Percentiles rank a stretch among this genome's conserved stretches.
phyloP scores from a whole-genome alignment of 1,140 invertebrate genomes.

The Ptiloglossa arizonensis region DNA sequence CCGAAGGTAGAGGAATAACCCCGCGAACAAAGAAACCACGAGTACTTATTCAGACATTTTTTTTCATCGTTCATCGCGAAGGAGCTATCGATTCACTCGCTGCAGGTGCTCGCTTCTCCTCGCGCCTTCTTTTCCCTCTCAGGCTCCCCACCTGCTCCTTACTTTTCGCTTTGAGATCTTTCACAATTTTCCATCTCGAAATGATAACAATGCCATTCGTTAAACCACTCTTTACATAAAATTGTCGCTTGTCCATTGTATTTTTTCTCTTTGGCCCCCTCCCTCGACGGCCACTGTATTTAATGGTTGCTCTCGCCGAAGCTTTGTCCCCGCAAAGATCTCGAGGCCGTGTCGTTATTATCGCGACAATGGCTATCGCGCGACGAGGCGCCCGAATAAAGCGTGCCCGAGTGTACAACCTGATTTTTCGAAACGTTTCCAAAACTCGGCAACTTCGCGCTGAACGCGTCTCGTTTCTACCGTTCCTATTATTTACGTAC shows the following conservation, averaged over 20 bases:
- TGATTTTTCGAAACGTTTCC: neutral
- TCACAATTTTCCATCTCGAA: slow-evolving; percentile 50
- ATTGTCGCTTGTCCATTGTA: slow-evolving; percentile 14
- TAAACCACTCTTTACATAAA: slow-evolving; percentile 46
- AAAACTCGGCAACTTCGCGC: no score
- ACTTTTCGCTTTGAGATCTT: neutral
- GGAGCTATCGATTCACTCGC: slow-evolving; percentile 39
- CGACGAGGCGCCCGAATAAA: neutral
- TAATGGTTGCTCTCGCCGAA: slow-evolving; percentile 10
- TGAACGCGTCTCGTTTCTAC: no score
- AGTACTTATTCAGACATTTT: slow-evolving; percentile 44
- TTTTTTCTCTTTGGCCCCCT: neutral
- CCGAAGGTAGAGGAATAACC: slow-evolving; percentile 6
- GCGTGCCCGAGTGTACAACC: neutral
- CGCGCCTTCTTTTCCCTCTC: slow-evolving; percentile 1
- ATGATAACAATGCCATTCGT: slow-evolving; percentile 53
- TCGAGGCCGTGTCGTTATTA: slow-evolving; percentile 5
- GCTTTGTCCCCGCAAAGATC: slow-evolving; percentile 11
- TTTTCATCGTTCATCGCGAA: slow-evolving; percentile 9
- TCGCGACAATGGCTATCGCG: neutral
- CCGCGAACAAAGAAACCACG: slow-evolving; percentile 21
- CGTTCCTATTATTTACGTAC: no score
- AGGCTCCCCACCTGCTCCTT: neutral
- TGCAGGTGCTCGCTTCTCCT: slow-evolving; percentile 24
- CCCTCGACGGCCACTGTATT: neutral